phyloP scores from a whole-genome alignment of 2,888 invertebrate genomes.

The Thymelicus acteon region DNA sequence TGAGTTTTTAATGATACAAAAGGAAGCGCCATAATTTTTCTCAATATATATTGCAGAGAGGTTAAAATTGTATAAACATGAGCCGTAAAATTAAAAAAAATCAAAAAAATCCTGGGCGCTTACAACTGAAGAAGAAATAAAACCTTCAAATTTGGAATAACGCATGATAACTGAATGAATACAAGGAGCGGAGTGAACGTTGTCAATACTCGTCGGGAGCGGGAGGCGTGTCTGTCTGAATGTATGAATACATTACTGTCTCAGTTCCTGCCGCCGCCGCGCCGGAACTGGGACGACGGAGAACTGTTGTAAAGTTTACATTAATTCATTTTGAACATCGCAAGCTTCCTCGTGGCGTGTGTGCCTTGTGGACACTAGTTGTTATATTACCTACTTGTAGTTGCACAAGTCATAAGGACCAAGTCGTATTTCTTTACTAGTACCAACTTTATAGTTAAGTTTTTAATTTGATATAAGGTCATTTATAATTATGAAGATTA shows the following conservation, averaged over 20 bases:
- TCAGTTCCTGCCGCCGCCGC: neutral
- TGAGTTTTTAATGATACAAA: no score
- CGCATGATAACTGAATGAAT: conserved; percentile 1
- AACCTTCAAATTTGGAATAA: neutral
- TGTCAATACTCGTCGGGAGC: conserved; percentile 2
- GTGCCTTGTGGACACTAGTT: neutral
- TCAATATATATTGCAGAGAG: no score
- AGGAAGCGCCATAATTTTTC: no score
- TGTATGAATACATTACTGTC: conserved; percentile 26
- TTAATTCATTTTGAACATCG: neutral
- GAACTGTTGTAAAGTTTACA: conserved; percentile 4
- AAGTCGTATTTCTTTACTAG: no score
- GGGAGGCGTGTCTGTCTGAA: conserved; percentile 13
- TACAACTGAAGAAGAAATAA: neutral
- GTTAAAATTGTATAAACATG: no score
- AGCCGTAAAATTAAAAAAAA: no score
- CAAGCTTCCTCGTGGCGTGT: neutral
- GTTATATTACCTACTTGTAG: neutral
- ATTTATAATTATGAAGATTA: no score
- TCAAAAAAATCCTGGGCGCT: no score
- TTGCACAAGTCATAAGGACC: no score
- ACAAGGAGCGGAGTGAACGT: neutral
- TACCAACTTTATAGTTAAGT: no score
- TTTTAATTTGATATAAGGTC: no score
- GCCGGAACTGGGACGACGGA: neutral